Evolutionary conservation across 2,797 vertebrate genomes (phyloP), one percentile per base, ranked within the genome.

Genomic region (Fistularia tabacaria): DNA sequence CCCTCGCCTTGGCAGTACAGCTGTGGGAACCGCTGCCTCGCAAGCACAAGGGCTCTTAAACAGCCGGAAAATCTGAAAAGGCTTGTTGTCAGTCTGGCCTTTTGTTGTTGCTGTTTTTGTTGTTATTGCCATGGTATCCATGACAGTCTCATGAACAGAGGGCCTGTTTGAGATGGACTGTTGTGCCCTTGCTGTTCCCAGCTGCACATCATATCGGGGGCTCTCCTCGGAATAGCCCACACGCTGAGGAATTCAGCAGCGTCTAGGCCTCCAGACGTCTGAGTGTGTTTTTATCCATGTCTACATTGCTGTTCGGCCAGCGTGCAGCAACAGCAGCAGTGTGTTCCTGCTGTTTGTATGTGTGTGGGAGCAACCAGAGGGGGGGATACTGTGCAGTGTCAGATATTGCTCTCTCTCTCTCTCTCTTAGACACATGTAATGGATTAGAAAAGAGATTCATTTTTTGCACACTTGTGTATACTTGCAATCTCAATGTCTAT

Each of bases 121-220:
- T 85, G 84, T 82, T 87, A 85, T 81, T 85, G 74, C 80, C 11
- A 15, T 52, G 73, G 85, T 86, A 87, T 87, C 85, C 85, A 86
- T 86, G 85, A 74, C 75, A 40, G 80, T 79, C 76, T 74, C 71
- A 73, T 84, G 85, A 87, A 88, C 78, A 72, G 79, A 83, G 74
- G 67, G 70, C 74, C 79, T 72, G 80, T 86, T 75, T 84, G 63
- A 71, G 67, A 73, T 58, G 66, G 75, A 64, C 73, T 51, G 59
- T 59, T 40, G 72, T 79, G 77, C 51, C 73, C 82, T 78, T 39
- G 11, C 64, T 45, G 57, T 57, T 71, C 74, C 70, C 51, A 56
- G 45, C 45, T 40, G 69, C 59, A 58, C 72, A 66, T 80, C 84
- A 66, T 71, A 74, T 71, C 69, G 52, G 61, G 60, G 70, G 62